These are phyloP conservation scores for Apoderus coryli DNA, from an alignment of 2,888 invertebrate genomes.

Conservation along the genomic window DNA sequence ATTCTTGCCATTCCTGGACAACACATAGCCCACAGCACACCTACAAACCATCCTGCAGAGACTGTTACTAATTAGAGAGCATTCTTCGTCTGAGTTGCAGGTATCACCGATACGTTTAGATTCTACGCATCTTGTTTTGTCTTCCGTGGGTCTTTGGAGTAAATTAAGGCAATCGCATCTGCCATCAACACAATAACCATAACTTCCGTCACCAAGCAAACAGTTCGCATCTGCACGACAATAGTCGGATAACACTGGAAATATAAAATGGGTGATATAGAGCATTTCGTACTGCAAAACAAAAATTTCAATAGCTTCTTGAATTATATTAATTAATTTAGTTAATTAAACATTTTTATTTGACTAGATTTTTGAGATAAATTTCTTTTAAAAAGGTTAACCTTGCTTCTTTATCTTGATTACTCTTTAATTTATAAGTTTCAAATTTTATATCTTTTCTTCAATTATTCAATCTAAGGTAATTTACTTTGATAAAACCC, in stretches of 20 bases:
- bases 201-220: slow-evolving; percentile 21
- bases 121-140: slow-evolving; percentile 23
- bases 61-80: slow-evolving; percentile 22
- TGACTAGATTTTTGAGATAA: too few species aligned
- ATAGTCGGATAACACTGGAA: slow-evolving; percentile 24
- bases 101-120: slow-evolving; percentile 22
- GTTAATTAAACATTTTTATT: too few species aligned
- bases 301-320: too few species aligned
- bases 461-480: too few species aligned
- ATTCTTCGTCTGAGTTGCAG: slow-evolving; percentile 25
- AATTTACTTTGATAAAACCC: too few species aligned
- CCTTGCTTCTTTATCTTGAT: too few species aligned
- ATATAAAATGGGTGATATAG: too few species aligned
- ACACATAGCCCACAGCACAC: slow-evolving; percentile 24
- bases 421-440: too few species aligned
- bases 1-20: slow-evolving; percentile 21
- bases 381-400: too few species aligned
- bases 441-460: too few species aligned
- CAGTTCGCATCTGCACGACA: slow-evolving; percentile 26
- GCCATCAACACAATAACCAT: slow-evolving; percentile 25
- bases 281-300: too few species aligned
- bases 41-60: slow-evolving; percentile 26
- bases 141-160: slow-evolving; percentile 21
- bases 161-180: slow-evolving; percentile 25
- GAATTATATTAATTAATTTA: too few species aligned